phyloP scores from a whole-genome alignment of 2,888 invertebrate species.

The Notocelia uddmanniana region DNA sequence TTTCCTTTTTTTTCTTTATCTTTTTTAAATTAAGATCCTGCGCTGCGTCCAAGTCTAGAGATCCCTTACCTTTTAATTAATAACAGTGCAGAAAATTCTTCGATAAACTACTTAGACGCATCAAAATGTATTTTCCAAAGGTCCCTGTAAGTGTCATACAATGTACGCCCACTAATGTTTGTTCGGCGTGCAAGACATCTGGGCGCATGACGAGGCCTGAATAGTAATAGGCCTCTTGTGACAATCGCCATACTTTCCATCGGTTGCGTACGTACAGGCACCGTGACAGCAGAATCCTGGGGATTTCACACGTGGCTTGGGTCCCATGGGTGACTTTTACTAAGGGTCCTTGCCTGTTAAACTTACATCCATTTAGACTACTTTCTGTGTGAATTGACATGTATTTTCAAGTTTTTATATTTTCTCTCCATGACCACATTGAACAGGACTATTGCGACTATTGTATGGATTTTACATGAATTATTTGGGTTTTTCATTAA shows the following conservation, averaged over 20 bases:
- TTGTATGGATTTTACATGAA: too few relatives aligned
- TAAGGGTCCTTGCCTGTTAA: too few relatives aligned
- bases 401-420: too few relatives aligned
- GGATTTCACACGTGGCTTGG: neutral
- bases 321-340: constrained; percentile 4
- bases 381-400: too few relatives aligned
- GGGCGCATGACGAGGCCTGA: constrained; percentile 60
- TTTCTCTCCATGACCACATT: too few relatives aligned
- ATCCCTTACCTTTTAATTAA: too few relatives aligned
- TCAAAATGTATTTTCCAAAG: neutral
- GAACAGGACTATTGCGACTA: too few relatives aligned
- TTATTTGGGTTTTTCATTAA: too few relatives aligned
- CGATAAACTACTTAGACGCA: neutral
- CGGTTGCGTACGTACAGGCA: constrained; percentile 61
- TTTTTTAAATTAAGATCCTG: too few relatives aligned
- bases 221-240: constrained; percentile 69
- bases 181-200: constrained; percentile 64
- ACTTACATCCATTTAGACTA: too few relatives aligned
- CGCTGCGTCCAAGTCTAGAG: too few relatives aligned
- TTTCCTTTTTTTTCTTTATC: too few relatives aligned
- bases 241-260: constrained; percentile 73
- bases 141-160: constrained; percentile 19
- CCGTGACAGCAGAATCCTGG: constrained; percentile 8
- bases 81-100: neutral
- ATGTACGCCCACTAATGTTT: constrained; percentile 50